phyloP scores from a whole-genome alignment of 2,113 vertebrate species.

The Pelecanus crispus region DNA sequence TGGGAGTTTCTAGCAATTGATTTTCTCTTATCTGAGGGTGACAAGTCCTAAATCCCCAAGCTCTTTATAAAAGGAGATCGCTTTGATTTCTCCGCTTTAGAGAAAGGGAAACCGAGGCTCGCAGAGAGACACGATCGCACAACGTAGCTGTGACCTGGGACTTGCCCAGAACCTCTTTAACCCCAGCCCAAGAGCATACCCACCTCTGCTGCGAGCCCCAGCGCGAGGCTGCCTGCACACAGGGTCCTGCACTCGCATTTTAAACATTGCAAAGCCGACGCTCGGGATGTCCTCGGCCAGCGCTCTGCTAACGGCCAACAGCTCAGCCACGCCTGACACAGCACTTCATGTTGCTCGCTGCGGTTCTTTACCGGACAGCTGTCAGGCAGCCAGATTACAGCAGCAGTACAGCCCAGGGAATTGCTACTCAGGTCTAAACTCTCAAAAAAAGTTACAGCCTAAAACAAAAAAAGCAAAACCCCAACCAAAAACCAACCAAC shows the following conservation, averaged over 20 bases:
- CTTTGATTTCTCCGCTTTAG: background rate
- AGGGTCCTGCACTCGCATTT: background rate
- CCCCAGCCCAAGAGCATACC: background rate
- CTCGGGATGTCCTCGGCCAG: background rate
- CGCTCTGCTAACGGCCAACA: background rate
- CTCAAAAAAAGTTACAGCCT: background rate
- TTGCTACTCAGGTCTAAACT: background rate
- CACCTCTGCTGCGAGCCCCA: background rate
- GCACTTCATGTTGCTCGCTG: background rate
- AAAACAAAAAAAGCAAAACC: background rate
- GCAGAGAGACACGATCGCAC: background rate
- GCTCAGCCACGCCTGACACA: background rate
- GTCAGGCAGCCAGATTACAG: background rate
- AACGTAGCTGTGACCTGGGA: accelerated
- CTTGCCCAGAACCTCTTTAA: background rate
- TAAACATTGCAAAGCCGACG: background rate
- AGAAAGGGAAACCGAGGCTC: background rate
- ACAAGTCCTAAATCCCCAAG: background rate
- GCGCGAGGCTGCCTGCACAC: background rate
- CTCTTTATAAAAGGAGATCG: background rate
- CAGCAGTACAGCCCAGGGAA: background rate
- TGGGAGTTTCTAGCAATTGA: background rate
- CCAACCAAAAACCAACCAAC: background rate
- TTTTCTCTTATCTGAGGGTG: background rate
- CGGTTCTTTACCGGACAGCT: background rate